Evolutionary conservation across 2,888 invertebrate genomes (phyloP), one percentile per base, ranked within the genome.

Genomic region (Muschampia plurimacula): DNA sequence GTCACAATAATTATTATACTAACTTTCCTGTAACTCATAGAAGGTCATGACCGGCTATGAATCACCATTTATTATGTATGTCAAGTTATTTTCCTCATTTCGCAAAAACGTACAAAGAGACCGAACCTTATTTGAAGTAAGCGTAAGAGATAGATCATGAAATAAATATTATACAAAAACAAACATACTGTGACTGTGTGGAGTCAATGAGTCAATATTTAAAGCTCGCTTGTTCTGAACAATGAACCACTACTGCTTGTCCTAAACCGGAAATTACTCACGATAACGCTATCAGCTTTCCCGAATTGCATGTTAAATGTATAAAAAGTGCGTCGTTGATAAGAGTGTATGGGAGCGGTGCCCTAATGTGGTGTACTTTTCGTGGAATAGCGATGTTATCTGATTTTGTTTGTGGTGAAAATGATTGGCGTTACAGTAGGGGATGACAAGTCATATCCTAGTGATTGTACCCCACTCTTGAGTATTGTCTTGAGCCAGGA

Each of bases 211-310:
- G 69, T 69, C 39, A 67, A 62, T 69, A 49, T 62, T 22, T 67
- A 32, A 64, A 52, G 62, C 69, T 36, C 49, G 28, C 44, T 71
- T 65, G 39, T 60, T 36, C 49, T 39, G 71, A 72, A 72, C 71
- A 72, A 72, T 72, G 71, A 72, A 72, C 71, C 57, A 49, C 70
- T 44, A 60, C 32, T 13, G 41, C 15, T 49, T 65, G 52, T 62
- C 70, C 72, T 74, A 69, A 75, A 82, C 78, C 83, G 89, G 89
- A 89, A 81, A 83, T 89, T 86, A 84, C 80, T 88, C 86, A 88
- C 74, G 89, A 89, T 90, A 89, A 80, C 78, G 76, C 75, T 89
- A 88, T 89, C 89, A 73, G 63, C 79, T 85, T 84, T 83, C 78
- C 82, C 82, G 84, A 84, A 87, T 83, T 82, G 82, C 79, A 76